Evolutionary conservation across 2,113 vertebrate genomes (phyloP).

Genomic region (Notiomystis cincta): DNA sequence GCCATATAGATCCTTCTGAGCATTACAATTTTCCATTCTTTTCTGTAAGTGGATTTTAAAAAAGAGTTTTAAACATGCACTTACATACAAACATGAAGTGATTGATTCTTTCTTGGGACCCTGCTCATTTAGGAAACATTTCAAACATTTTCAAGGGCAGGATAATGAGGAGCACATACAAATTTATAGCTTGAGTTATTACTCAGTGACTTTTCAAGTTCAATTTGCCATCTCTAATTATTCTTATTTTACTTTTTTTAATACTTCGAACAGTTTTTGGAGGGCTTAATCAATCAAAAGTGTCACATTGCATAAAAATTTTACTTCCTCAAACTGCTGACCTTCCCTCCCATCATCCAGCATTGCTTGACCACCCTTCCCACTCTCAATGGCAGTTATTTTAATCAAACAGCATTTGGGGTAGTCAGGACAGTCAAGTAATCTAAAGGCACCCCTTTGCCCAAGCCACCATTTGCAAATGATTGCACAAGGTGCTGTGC

Average conservation of each 20-base stretch:
- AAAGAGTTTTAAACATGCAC: background rate
- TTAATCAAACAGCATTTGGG: background rate
- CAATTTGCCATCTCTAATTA: background rate
- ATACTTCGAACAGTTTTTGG: background rate
- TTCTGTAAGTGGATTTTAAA: background rate
- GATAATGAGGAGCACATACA: background rate
- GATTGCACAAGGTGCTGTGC: slow-evolving; percentile 38
- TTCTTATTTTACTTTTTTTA: background rate
- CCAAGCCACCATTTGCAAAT: slow-evolving; percentile 55
- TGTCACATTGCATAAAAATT: background rate
- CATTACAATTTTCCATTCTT: background rate
- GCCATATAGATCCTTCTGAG: background rate
- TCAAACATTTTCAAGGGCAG: background rate
- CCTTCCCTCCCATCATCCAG: background rate
- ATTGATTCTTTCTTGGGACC: background rate
- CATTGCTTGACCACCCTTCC: background rate
- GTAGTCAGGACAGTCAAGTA: background rate
- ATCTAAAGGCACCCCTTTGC: slow-evolving; percentile 7
- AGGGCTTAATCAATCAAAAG: background rate
- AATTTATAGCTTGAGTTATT: background rate
- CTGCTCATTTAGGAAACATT: background rate
- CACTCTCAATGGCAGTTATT: background rate
- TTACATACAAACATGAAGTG: background rate
- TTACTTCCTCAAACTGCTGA: background rate
- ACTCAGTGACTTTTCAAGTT: background rate